Conservation (phyloP, 2,888 invertebrate genomes). For the Drosophila anomelani region DNA sequence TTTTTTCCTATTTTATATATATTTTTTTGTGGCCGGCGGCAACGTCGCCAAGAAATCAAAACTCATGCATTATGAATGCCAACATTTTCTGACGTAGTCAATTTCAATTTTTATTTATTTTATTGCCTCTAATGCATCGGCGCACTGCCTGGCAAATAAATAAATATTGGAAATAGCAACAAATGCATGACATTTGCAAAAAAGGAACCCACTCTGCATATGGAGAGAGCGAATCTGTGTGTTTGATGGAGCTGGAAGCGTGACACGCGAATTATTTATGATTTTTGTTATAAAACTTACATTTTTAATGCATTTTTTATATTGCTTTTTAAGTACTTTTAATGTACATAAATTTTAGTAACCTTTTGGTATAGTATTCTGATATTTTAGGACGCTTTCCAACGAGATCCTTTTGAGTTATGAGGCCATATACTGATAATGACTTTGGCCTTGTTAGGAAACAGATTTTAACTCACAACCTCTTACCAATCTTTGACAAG, state of each 20-base stretch:
- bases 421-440: not conserved
- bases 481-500: not conserved
- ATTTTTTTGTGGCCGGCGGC: constrained; percentile 31
- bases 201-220: constrained; percentile 69
- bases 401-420: no score
- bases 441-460: not conserved
- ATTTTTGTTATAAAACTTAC: not conserved
- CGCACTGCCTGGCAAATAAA: constrained; percentile 74
- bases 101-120: constrained; percentile 80
- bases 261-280: constrained; percentile 24
- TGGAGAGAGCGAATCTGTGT: constrained; percentile 31
- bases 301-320: not conserved
- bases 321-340: not conserved
- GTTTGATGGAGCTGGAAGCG: constrained; percentile 12
- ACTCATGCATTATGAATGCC: constrained; percentile 83
- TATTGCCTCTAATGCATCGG: constrained; percentile 78
- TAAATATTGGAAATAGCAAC: constrained; percentile 68
- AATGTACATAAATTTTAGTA: not conserved
- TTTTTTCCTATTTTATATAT: constrained; percentile 19
- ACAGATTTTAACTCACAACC: not conserved
- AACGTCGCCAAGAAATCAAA: constrained; percentile 75
- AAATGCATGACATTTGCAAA: constrained; percentile 63
- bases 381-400: not conserved
- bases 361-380: not conserved
- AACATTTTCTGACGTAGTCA: constrained; percentile 80